phyloP scores from a whole-genome alignment of 2,888 invertebrate genomes.

The Priocnemis perturbator region DNA sequence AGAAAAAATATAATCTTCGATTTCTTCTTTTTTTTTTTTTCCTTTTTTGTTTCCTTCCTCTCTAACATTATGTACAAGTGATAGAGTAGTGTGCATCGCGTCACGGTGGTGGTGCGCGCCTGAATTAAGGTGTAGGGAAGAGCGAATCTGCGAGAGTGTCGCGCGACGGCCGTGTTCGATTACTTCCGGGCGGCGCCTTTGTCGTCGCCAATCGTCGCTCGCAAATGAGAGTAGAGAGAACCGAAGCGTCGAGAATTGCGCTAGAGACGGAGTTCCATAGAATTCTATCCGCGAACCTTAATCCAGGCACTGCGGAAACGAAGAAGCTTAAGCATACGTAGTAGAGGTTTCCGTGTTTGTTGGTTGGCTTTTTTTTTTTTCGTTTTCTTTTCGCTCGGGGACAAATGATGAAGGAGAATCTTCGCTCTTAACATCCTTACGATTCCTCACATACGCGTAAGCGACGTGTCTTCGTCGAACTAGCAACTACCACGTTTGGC shows the following conservation, averaged over 20 bases:
- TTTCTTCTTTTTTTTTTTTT: constrained; percentile 65
- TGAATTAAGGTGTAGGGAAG: constrained; percentile 52
- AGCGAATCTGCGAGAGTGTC: neutral
- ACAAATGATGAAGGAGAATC: constrained; percentile 58
- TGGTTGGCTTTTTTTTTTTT: constrained; percentile 40
- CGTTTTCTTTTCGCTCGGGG: constrained; percentile 28
- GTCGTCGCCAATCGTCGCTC: too few relatives aligned
- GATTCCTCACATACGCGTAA: constrained; percentile 59
- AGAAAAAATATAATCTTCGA: constrained; percentile 75
- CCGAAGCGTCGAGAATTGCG: constrained; percentile 35
- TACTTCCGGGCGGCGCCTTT: too few relatives aligned
- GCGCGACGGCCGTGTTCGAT: too few relatives aligned
- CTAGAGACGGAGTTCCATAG: constrained; percentile 8
- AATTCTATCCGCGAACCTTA: constrained; percentile 37
- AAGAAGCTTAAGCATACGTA: constrained; percentile 68
- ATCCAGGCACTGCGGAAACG: constrained; percentile 58
- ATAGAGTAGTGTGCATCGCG: constrained; percentile 70
- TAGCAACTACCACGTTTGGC: constrained; percentile 62
- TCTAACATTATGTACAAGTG: constrained; percentile 73
- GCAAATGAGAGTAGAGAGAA: constrained; percentile 1
- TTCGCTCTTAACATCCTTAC: constrained; percentile 51
- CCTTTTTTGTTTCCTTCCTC: constrained; percentile 63
- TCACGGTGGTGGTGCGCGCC: constrained; percentile 60
- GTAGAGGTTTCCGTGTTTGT: constrained; percentile 55
- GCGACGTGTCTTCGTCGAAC: constrained; percentile 56